Percentiles rank a stretch among this genome's conserved stretches.
These are phyloP conservation scores for Glyphotaelius pellucidus DNA, from an alignment of 2,888 invertebrate genomes.

Conservation along the genomic window DNA sequence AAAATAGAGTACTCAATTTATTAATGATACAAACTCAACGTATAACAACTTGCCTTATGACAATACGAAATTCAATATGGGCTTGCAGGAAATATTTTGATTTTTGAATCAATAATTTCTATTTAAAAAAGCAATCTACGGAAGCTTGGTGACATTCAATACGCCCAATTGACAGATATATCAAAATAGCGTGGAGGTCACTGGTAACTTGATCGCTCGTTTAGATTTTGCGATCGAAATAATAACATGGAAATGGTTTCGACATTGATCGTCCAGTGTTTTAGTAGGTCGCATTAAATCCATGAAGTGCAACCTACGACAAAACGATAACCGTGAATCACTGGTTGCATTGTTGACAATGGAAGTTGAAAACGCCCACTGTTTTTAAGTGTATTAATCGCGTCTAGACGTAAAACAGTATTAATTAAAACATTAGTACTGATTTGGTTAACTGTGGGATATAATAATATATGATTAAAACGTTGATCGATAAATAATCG, in stretches of 20 bases:
- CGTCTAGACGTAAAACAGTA: background rate
- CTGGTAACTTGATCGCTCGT: background rate
- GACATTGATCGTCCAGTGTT: background rate
- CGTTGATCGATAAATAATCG: background rate
- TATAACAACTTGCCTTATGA: background rate
- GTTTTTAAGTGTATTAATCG: background rate
- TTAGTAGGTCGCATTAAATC: background rate
- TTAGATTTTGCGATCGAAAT: background rate
- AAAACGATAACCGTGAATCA: background rate
- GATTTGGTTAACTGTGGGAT: background rate
- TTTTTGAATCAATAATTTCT: background rate
- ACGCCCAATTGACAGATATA: constrained; percentile 4
- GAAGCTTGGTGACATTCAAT: constrained; percentile 3
- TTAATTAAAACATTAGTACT: background rate
- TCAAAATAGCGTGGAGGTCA: background rate
- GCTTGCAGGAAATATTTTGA: background rate
- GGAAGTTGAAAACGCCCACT: constrained; percentile 3
- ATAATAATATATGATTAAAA: background rate
- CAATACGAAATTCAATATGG: background rate
- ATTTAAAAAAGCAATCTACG: background rate
- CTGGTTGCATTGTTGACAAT: background rate
- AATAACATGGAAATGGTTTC: background rate
- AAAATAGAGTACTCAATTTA: background rate
- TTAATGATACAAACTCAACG: background rate
- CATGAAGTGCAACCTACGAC: background rate